Base-by-base conservation (phyloP, 2,113 vertebrate genomes). In the Menidia beryllina region DNA sequence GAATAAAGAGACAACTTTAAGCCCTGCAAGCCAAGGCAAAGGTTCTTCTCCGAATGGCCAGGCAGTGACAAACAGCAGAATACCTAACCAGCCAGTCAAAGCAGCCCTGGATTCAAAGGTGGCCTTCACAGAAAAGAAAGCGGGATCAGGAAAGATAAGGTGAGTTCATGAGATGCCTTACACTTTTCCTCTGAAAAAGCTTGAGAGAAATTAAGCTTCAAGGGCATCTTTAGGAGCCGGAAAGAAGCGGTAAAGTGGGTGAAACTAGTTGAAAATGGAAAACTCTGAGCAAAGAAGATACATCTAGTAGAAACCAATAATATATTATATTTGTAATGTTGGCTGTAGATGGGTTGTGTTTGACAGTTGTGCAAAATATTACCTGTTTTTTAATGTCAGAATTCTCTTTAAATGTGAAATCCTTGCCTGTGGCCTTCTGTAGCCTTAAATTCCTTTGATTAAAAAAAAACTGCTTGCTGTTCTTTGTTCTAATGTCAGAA, bases 111-210 rank as follows among this genome's bases (percentile, higher is more conserved):
- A 53, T 23, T 61, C 72, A 20, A 72, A 64, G 53, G 21, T 23
- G 26, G 45, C 45, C 41, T 14, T 55, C 26, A 17, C 51, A 23
- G 77, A 78, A 50, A 74, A 39, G 51, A 83, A 77, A 68, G 50
- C 72, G 6, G 72, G 81, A 8, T 12, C 73, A 38, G 38, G 15
- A 19, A 59, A 13, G 17, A 71, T 26, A 75, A 88, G 90, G 91
- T 92, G 85, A 87, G 89, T 14, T 66, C 56, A 68, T 34, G 38
- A 4, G 7, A 43, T 27, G 5, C 59, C 30, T 68, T 23, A 15
- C 13, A 47, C 47, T 20, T 2, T 41, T 41, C 12, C 3, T 45
- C 17, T 34, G n/a, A 8, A 11, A 48, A 15, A n/a, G 5, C 25
- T n/a, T 55, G 21, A 55, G n/a, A 61, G 56, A 5, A 19, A 25